Base-by-base conservation (phyloP, 2,797 vertebrate genomes). In the Dermochelys coriacea region DNA sequence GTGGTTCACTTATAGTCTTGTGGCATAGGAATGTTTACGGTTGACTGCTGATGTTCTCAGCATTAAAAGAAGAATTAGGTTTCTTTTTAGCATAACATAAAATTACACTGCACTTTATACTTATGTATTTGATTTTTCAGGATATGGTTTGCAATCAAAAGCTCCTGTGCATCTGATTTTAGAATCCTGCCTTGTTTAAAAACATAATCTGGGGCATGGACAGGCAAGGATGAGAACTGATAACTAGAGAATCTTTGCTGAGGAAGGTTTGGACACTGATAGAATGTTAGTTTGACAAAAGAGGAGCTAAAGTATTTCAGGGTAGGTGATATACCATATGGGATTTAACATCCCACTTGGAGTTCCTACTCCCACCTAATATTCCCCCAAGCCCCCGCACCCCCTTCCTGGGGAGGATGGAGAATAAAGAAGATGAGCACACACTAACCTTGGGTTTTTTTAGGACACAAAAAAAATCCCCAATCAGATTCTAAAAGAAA, bases 11-110 rank as follows among this genome's bases (percentile, higher is more conserved):
- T 0, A 0, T 75, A 93, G 85, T 86, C 92, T 92, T 87, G 81
- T 91, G 93, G 82, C 91, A 90, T 88, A 85, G 90, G 85, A 96
- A 91, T 79, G 86, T 86, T 92, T 94, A 1, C 18, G 88, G 94
- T 50, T 89, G 96, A 94, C 84, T 29, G 41, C 23, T 71, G 47
- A 86, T 95, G 95, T 64, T 79, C 1, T 86, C 49, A 41, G 84
- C 49, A 85, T 89, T 94, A 74, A 37, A 41, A 41, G 41, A 41
- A 41, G 41, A 41, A 41, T 27, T n/a, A 85, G 10, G 3, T 85
- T 90, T 86, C 68, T 86, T 94, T 84, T 41, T 57, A 75, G 6
- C 12, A 5, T 37, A 90, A 37, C n/a, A 83, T 81, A 84, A 95
- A 80, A 74, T 64, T 85, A 50, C 2, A 31, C 7, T 68, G 68